A percentile compares a stretch with the other conserved stretches of the same genome.
These are phyloP conservation scores for Machaerirhynchus nigripectus DNA, from an alignment of 2,113 vertebrate species.

Conservation along the genomic window DNA sequence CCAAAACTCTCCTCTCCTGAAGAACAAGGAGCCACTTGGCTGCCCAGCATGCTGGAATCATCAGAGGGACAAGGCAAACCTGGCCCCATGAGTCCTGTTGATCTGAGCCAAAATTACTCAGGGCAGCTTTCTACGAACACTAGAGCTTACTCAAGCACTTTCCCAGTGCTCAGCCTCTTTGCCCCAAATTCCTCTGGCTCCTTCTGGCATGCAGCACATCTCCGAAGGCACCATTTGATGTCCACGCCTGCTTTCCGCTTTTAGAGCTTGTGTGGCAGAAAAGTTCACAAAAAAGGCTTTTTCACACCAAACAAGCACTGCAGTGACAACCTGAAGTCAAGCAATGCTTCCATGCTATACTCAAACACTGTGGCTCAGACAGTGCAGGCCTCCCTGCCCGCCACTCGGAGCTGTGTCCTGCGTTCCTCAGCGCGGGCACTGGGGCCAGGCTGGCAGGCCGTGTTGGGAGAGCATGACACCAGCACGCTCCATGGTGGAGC, in stretches of 20 bases:
- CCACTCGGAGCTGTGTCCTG: neutral
- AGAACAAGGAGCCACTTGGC: neutral
- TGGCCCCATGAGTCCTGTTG: rapidly evolving
- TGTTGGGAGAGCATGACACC: rapidly evolving
- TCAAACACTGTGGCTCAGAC: neutral
- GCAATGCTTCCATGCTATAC: neutral
- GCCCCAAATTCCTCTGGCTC: neutral
- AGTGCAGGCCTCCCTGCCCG: neutral
- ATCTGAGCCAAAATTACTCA: neutral
- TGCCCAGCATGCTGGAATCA: neutral
- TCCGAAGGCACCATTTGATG: neutral
- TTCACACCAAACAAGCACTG: neutral
- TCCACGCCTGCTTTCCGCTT: neutral
- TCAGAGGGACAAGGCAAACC: neutral
- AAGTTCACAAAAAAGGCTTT: neutral
- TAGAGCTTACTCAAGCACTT: neutral
- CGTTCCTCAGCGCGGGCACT: rapidly evolving
- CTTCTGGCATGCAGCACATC: neutral
- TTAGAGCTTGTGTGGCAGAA: neutral
- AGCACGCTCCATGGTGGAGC: rapidly evolving
- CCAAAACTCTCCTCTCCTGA: neutral
- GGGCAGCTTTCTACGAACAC: neutral
- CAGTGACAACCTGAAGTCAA: neutral
- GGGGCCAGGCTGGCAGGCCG: neutral
- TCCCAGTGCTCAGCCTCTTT: neutral